Evolutionary conservation across 2,113 vertebrate species (phyloP).

Genomic region (Crotalus helleri): DNA sequence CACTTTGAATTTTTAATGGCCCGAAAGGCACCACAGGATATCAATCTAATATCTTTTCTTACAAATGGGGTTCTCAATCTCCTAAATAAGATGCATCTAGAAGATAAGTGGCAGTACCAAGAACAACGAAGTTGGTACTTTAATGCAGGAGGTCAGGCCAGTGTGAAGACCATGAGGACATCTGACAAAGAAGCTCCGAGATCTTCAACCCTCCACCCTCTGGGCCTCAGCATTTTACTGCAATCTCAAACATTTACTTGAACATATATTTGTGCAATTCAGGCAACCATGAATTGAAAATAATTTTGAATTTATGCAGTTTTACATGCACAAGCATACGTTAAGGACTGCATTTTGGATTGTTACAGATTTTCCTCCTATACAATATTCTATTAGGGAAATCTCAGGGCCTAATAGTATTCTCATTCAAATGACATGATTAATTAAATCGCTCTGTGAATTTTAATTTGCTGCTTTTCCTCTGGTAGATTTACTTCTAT

Average conservation of each 20-base stretch:
- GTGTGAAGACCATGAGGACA: neutral
- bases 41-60: neutral
- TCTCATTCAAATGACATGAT: neutral
- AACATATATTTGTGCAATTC: neutral
- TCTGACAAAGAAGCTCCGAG: neutral
- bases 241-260: neutral
- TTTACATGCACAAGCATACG: neutral
- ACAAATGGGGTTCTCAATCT: neutral
- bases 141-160: neutral
- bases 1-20: neutral
- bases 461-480: neutral
- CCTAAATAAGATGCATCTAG: neutral
- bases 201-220: neutral
- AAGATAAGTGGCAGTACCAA: neutral
- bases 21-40: neutral
- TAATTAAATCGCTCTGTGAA: neutral
- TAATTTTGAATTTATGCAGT: neutral
- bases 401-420: neutral
- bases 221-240: neutral
- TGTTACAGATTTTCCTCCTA: neutral
- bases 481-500: neutral
- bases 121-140: neutral
- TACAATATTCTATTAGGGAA: neutral
- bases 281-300: neutral
- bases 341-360: neutral